A percentile compares a stretch with the other conserved stretches of the same genome.
Evolutionary conservation across 2,113 vertebrate genomes (phyloP).

Genomic region (Otocyon megalotis): DNA sequence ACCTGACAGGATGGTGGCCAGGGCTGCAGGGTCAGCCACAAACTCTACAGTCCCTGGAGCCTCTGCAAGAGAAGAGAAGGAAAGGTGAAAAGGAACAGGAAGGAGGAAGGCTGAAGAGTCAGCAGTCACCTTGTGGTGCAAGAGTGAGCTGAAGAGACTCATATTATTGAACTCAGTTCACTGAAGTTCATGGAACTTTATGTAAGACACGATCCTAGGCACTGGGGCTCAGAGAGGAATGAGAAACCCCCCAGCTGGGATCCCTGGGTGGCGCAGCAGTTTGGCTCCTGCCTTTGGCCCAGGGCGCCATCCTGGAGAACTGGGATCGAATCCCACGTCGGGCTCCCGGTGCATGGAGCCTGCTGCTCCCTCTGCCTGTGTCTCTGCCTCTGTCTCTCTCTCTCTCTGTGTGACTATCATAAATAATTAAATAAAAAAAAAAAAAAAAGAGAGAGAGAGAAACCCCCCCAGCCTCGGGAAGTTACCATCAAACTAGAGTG

Average conservation of each 20-base stretch:
- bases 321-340: too few species aligned
- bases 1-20: slow-evolving; percentile 84
- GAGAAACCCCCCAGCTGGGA: slow-evolving; percentile 12
- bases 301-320: too few species aligned
- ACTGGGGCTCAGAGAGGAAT: not conserved
- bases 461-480: slow-evolving; percentile 24
- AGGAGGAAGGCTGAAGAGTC: not conserved
- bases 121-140: not conserved
- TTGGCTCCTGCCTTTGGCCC: too few species aligned
- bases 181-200: slow-evolving; percentile 19
- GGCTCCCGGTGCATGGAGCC: too few species aligned
- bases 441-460: too few species aligned
- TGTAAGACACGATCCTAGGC: not conserved
- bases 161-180: not conserved
- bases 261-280: too few species aligned
- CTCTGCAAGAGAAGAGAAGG: slow-evolving; percentile 72
- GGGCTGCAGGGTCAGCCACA: slow-evolving; percentile 82
- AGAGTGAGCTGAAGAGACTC: not conserved
- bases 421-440: too few species aligned
- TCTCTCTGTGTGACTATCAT: too few species aligned
- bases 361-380: too few species aligned
- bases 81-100: not conserved
- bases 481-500: slow-evolving; percentile 16
- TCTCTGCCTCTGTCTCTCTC: too few species aligned
- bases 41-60: slow-evolving; percentile 75